Evolutionary conservation across 2,888 invertebrate species (phyloP).

Genomic region (Lasius fuliginosus): DNA sequence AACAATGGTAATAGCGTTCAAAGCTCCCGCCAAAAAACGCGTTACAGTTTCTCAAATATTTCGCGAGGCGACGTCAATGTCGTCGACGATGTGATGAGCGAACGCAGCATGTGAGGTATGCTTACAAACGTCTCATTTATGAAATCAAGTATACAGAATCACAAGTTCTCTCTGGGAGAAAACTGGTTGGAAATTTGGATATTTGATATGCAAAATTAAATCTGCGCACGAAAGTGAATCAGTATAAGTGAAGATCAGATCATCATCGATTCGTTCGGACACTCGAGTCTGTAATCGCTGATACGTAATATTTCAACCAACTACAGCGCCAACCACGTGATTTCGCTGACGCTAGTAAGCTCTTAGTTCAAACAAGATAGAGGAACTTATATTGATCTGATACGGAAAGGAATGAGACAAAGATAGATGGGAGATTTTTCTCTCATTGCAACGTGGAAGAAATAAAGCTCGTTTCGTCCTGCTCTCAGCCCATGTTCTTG

Average conservation of each 20-base stretch:
- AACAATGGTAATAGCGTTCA: background rate
- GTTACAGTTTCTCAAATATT: background rate
- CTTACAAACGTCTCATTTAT: background rate
- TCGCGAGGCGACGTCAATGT: background rate
- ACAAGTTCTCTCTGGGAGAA: background rate
- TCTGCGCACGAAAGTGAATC: background rate
- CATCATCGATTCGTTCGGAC: background rate
- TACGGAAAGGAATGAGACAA: background rate
- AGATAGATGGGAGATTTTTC: background rate
- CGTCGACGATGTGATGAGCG: background rate
- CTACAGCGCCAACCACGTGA: slow-evolving; percentile 26
- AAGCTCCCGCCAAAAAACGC: slow-evolving; percentile 26
- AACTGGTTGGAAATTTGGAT: background rate
- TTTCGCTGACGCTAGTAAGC: background rate
- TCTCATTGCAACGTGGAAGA: background rate
- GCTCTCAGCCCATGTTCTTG: background rate
- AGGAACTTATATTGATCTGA: background rate
- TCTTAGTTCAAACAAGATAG: slow-evolving; percentile 21
- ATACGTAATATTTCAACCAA: background rate
- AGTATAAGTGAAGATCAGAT: background rate
- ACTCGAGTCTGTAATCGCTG: background rate
- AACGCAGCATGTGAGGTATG: too few relatives aligned
- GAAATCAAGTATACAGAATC: background rate
- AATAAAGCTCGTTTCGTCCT: background rate
- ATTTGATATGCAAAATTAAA: background rate